Percentiles rank a stretch among this genome's conserved stretches.
These are phyloP conservation scores for Trissolcus basalis DNA, from an alignment of 1,140 invertebrate species.

Conservation along the genomic window DNA sequence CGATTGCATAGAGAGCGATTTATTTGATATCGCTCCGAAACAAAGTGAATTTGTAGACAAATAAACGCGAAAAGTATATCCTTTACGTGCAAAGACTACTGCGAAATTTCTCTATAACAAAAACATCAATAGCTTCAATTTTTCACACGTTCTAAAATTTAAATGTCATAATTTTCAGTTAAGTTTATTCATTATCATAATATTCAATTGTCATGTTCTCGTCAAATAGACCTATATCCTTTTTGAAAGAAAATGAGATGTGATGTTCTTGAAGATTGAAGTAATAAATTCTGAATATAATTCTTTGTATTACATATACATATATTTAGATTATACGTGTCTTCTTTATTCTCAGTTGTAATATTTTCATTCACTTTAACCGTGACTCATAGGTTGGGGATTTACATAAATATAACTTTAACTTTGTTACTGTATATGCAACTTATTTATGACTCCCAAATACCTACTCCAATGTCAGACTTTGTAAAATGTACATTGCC, in stretches of 20 bases:
- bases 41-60: constrained; percentile 40
- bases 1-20: constrained; percentile 43
- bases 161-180: no score
- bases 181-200: no score
- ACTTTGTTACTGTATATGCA: constrained; percentile 36
- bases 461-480: constrained; percentile 40
- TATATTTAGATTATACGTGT: constrained; percentile 34
- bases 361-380: constrained; percentile 48
- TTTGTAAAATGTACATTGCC: constrained; percentile 26
- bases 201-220: no score
- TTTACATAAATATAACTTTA: constrained; percentile 51
- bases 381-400: constrained; percentile 42
- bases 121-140: no score
- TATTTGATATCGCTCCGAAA: constrained; percentile 49
- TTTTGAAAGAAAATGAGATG: background rate
- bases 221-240: background rate
- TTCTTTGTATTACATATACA: constrained; percentile 40
- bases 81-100: constrained; percentile 24
- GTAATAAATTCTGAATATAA: constrained; percentile 18
- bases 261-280: background rate
- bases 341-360: constrained; percentile 43
- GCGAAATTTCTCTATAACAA: no score
- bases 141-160: no score
- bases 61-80: constrained; percentile 21
- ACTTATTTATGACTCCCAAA: constrained; percentile 53